phyloP scores from a whole-genome alignment of 2,797 vertebrate genomes.

The Epinephelus malabaricus region DNA sequence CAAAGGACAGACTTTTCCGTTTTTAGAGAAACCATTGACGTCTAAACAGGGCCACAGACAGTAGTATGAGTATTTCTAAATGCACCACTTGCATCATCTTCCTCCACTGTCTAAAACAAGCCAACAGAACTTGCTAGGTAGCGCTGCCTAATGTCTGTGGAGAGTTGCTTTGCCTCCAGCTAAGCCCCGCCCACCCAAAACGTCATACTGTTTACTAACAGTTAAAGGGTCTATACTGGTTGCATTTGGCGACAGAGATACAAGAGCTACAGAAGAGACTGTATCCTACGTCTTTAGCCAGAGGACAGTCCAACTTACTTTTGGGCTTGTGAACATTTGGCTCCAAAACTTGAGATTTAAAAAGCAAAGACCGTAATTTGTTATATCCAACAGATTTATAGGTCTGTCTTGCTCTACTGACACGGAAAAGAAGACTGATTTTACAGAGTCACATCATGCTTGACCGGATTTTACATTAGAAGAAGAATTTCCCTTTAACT shows the following conservation, averaged over 20 bases:
- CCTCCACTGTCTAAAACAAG: no score
- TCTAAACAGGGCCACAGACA: no score
- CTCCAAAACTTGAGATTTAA: neutral
- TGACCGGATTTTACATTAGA: slow-evolving; percentile 42
- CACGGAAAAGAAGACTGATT: slow-evolving; percentile 11
- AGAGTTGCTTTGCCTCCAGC: no score
- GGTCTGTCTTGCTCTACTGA: slow-evolving; percentile 15
- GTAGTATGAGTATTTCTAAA: no score
- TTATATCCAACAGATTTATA: slow-evolving; percentile 7
- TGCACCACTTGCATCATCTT: no score
- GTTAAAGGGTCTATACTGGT: no score
- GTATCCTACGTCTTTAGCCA: neutral
- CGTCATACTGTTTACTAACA: no score
- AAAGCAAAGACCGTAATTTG: slow-evolving; percentile 6
- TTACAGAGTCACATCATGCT: neutral
- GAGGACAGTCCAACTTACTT: neutral
- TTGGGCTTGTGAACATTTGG: neutral
- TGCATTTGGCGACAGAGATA: neutral
- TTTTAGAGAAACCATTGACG: no score
- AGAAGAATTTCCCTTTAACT: slow-evolving; percentile 28
- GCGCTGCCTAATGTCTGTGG: no score
- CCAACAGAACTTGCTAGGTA: no score
- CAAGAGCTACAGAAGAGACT: neutral
- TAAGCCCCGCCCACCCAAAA: no score
- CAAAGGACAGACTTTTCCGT: no score